These are phyloP conservation scores for Globia sparganii DNA, from an alignment of 2,888 invertebrate genomes.

Conservation along the genomic window DNA sequence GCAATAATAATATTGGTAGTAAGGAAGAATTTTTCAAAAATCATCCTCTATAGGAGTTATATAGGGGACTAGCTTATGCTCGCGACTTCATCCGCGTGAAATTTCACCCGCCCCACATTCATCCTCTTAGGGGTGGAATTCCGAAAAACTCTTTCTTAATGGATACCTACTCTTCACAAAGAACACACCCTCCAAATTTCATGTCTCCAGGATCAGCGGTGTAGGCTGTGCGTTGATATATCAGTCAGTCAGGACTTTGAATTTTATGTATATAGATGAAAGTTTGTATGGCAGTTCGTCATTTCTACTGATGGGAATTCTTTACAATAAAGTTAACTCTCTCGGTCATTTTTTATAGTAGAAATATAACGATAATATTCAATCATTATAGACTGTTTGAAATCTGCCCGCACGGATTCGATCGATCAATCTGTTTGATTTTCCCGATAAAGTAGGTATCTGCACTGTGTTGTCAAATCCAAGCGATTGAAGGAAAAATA, in stretches of 20 bases:
- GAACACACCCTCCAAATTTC: no score
- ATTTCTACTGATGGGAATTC: not conserved
- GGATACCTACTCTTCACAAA: no score
- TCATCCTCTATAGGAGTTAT: not conserved
- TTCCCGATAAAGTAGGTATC: constrained; percentile 7
- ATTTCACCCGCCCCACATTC: no score
- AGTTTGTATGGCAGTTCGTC: not conserved
- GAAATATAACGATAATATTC: not conserved
- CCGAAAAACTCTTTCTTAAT: no score
- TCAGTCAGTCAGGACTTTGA: no score
- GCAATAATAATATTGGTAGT: no score
- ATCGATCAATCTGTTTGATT: constrained; percentile 44
- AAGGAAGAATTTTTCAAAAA: not conserved
- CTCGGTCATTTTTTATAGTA: not conserved
- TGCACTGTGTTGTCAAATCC: constrained; percentile 13
- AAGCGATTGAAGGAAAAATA: not conserved
- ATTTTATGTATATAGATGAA: no score
- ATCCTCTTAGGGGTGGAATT: no score
- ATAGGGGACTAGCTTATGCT: no score
- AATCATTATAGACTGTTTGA: constrained; percentile 42
- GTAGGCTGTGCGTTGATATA: no score
- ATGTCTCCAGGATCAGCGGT: no score
- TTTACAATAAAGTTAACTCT: not conserved
- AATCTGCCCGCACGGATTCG: constrained; percentile 14
- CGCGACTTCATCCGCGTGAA: no score